Evolutionary conservation across 2,113 vertebrate species (phyloP), one percentile per base, ranked within the genome.

Genomic region (Grammomys surdaster): DNA sequence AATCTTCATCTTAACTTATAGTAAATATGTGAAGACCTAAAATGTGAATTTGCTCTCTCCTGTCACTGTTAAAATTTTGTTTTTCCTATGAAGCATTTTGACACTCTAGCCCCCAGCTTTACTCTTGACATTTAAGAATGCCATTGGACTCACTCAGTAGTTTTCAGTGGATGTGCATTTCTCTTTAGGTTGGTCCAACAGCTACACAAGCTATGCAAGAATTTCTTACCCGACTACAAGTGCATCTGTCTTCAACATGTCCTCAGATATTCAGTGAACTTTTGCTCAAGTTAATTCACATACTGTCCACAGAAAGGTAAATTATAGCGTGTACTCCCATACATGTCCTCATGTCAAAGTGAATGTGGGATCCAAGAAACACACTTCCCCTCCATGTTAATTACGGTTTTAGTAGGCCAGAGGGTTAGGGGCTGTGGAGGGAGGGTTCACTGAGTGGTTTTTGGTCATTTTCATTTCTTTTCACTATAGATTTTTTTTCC

Each of bases 211-310:
- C 99, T 97, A 99, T 99, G 99, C 99, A 99, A 73, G 99, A 99
- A 98, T 99, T 99, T 97, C 98, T 99, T 96, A 99, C 99, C 95
- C 98, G 99, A 31, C 98, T 99, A 93, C 99, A 99, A 98, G 99
- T 99, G 67, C 99, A 99, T 97, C 99, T 99, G 95, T 99, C 99
- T 96, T 99, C 99, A 98, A 99, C 99, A 87, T 99, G 99, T 98
- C 99, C 99, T 76, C 99, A 99, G 97, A 99, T 99, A 99, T 99
- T 99, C 98, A 99, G 99, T 98, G 99, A 99, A 99, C 99, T 99
- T 98, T 99, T 99, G 95, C 98, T 99, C 85, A 99, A 99, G 96
- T 98, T 99, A 76, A 99, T 99, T 98, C 99, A 99, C 98, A 99
- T 99, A 98, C 98, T 99, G 97, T 99, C 99, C 86, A 99, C 99